Conservation (phyloP, 2,113 vertebrate genomes). For the Atrichornis clamosus region DNA sequence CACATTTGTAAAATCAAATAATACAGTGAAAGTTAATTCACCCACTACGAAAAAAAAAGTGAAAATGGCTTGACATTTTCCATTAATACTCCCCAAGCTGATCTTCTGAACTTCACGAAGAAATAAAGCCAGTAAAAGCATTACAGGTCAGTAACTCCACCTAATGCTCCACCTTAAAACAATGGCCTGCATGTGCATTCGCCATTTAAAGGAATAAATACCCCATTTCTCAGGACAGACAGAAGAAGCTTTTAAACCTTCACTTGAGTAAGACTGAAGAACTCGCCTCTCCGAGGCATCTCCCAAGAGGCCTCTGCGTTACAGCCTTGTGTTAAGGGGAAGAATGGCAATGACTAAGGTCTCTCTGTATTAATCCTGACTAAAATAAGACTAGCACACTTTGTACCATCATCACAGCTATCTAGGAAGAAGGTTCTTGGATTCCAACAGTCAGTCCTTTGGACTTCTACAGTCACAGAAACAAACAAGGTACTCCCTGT, state of each 20-base stretch:
- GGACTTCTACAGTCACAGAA: not conserved
- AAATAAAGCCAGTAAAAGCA: not conserved
- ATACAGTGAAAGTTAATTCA: not conserved
- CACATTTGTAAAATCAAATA: not conserved
- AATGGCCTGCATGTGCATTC: not conserved
- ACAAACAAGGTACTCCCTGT: not conserved
- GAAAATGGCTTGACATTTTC: not conserved
- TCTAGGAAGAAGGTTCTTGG: not conserved
- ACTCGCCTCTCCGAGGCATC: not conserved
- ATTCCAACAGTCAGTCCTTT: not conserved
- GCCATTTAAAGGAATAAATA: not conserved
- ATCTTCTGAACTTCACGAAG: not conserved
- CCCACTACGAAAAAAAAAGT: not conserved
- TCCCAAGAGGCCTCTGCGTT: not conserved
- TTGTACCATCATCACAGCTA: not conserved
- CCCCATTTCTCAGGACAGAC: not conserved
- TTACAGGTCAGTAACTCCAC: not conserved
- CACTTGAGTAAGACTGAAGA: not conserved
- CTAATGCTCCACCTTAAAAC: not conserved
- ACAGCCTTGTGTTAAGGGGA: rapidly evolving
- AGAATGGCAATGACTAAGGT: not conserved
- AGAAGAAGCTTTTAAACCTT: not conserved
- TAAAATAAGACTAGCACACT: not conserved
- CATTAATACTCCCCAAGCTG: not conserved
- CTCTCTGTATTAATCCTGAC: not conserved